Conservation (phyloP, 1,140 invertebrate genomes). For the Sarcophaga peregrina region DNA sequence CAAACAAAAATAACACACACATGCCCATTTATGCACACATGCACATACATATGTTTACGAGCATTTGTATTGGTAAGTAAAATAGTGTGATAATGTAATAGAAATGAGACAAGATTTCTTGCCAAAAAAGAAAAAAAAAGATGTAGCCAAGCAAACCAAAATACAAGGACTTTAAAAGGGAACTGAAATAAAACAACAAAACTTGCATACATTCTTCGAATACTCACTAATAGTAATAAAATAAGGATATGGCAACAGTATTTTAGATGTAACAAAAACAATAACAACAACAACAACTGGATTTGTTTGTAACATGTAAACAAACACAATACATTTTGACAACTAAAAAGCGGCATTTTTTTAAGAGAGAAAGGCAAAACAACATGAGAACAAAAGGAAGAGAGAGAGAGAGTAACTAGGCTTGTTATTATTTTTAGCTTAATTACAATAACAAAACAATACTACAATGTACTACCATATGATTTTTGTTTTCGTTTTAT, state of each 20-base stretch:
- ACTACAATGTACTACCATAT: background rate
- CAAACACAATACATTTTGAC: background rate
- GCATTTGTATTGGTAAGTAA: too few relatives aligned
- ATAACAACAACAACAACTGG: background rate
- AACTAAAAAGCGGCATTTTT: conserved; percentile 10
- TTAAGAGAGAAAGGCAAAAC: background rate
- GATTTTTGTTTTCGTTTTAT: conserved; percentile 39
- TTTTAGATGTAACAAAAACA: background rate
- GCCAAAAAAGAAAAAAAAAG: background rate
- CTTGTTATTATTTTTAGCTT: background rate
- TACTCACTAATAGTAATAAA: background rate
- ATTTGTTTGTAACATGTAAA: background rate
- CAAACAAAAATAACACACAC: background rate
- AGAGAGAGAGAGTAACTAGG: background rate
- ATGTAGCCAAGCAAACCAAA: background rate
- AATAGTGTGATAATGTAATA: background rate
- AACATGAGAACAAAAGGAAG: background rate
- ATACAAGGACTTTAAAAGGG: background rate
- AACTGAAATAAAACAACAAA: background rate
- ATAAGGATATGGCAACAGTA: background rate
- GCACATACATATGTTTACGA: background rate
- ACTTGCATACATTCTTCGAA: background rate
- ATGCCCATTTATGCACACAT: background rate
- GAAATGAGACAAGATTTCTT: background rate
- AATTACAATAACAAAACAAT: conserved; percentile 23